Base-by-base conservation (phyloP, 1,140 invertebrate genomes). In the Hyphantria cunea region DNA sequence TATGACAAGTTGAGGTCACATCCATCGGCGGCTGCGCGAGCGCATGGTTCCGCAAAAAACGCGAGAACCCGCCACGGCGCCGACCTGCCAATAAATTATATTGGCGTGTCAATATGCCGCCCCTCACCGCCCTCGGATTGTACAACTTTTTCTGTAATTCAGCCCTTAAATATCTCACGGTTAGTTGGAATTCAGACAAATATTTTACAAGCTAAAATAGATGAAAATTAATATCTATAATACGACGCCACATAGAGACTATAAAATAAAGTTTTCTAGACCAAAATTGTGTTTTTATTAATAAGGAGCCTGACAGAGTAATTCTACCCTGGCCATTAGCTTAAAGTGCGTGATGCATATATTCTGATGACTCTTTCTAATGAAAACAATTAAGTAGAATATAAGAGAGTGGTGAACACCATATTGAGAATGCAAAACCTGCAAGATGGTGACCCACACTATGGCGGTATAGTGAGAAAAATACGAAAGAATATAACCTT, bases 31-130 rank as follows among this genome's bases (percentile, higher is more conserved):
- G 12, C 44, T 45, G 2, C 13, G 60, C 13, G 14, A 13, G 32
- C 9, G 56, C 17, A 25, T 25, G 17, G 44, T 33, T 53, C 41
- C 12, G 59, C 60, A 68, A 63, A 64, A 68, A 72, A 64, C 25
- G 34, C 48, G 34, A 13, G 31, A 33, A 47, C 25, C 44, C 50
- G 32, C 15, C 37, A 39, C n/a, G 9, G 76, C 76, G 76, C 76
- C 76, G 45, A 14, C 32, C 51, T 42, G 67, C 69, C 66, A 69
- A 79, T 79, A 79, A 76, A 79, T 79, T 69, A 79, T 62, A 74
- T 72, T 72, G 73, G 69, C 70, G 61, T 74, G 73, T 73, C 73
- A 76, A 68, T 68, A 68, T 15, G 52, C 69, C 74, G 64, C 69
- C 74, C 56, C 45, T 42, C 32, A 31, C 50, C 68, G 58, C 64